A percentile compares a stretch with the other conserved stretches of the same genome.
Conservation (phyloP, 2,888 invertebrate species). For the Acleris sparsana region DNA sequence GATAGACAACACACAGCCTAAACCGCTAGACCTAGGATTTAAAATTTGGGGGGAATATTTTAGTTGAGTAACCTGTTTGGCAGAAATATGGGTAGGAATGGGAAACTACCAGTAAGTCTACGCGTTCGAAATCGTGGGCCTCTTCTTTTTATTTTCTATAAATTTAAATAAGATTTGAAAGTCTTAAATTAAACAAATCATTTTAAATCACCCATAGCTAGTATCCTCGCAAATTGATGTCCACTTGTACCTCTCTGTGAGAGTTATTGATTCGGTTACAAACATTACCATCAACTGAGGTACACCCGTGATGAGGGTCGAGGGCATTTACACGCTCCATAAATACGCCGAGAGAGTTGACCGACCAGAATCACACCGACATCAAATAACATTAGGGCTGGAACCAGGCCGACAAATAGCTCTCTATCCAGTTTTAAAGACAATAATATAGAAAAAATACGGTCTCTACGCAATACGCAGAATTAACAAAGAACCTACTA, state of each 20-base stretch:
- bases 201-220: background rate
- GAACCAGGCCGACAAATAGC: background rate
- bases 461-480: too few species aligned
- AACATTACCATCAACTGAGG: conserved; percentile 15
- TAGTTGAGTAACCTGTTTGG: too few species aligned
- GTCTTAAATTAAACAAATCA: too few species aligned
- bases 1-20: too few species aligned
- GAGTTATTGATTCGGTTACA: conserved; percentile 26
- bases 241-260: conserved; percentile 12
- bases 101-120: too few species aligned
- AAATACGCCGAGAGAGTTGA: conserved; percentile 44
- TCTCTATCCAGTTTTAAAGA: background rate
- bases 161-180: too few species aligned
- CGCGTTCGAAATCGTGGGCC: too few species aligned
- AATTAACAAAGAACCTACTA: too few species aligned
- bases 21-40: too few species aligned
- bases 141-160: too few species aligned
- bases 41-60: too few species aligned
- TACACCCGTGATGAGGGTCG: conserved; percentile 7
- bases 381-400: conserved; percentile 1
- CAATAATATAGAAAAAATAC: background rate
- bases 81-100: too few species aligned
- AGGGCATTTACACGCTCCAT: conserved; percentile 43
- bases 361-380: conserved; percentile 45
- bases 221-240: conserved; percentile 1